phyloP scores from a whole-genome alignment of 2,797 vertebrate genomes.

The Dipus sagitta region DNA sequence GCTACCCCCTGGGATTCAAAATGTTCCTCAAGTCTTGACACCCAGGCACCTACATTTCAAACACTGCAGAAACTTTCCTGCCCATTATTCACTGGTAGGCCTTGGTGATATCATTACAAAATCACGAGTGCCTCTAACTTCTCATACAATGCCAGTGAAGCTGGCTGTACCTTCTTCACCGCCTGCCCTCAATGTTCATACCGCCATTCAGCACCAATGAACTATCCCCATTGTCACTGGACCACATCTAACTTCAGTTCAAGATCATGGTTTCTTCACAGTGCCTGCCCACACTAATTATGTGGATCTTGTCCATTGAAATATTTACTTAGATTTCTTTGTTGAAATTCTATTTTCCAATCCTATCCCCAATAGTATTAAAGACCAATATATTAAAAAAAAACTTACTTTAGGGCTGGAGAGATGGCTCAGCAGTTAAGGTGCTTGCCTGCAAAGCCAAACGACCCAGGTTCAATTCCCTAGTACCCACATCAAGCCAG shows the following conservation, averaged over 20 bases:
- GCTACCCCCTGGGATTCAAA: not conserved
- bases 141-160: not conserved
- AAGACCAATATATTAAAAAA: constrained; percentile 6
- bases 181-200: no score
- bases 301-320: not conserved
- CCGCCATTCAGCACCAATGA: not conserved
- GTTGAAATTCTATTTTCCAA: not conserved
- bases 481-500: no score
- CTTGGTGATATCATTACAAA: not conserved
- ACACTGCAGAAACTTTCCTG: not conserved
- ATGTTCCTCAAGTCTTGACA: not conserved
- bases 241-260: not conserved
- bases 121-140: not conserved
- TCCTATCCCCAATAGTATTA: not conserved
- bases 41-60: not conserved
- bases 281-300: not conserved
- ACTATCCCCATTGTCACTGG: not conserved
- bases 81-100: not conserved
- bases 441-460: no score
- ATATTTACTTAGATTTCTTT: not conserved
- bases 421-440: no score
- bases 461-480: no score
- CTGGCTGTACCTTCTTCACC: not conserved
- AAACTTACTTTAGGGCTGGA: not conserved
- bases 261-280: not conserved